Conservation (phyloP, 2,888 invertebrate genomes). For the Drosophila neotestacea region DNA sequence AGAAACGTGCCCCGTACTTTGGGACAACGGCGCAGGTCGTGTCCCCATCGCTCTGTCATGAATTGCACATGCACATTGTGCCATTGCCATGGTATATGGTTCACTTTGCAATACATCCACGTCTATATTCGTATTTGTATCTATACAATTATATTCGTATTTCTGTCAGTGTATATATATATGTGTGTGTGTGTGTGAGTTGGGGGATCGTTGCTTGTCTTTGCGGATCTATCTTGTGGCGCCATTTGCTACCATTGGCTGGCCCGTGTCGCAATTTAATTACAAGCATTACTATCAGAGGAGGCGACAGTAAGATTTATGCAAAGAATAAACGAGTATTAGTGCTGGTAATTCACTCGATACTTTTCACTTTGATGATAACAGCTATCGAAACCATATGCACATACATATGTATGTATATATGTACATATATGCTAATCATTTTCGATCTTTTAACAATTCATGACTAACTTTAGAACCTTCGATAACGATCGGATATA, state of each 20-base stretch:
- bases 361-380: not conserved
- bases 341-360: slow-evolving; percentile 5
- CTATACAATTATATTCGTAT: no score
- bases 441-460: no score
- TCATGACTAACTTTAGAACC: no score
- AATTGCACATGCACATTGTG: slow-evolving; percentile 41
- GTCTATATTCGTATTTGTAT: not conserved
- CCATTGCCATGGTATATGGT: slow-evolving; percentile 7
- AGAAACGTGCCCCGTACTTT: slow-evolving; percentile 79
- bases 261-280: slow-evolving; percentile 78
- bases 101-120: slow-evolving; percentile 5
- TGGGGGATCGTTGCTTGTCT: slow-evolving; percentile 53
- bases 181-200: slow-evolving; percentile 5
- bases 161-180: not conserved
- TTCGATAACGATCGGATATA: no score
- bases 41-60: slow-evolving; percentile 74
- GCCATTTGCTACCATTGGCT: slow-evolving; percentile 72
- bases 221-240: slow-evolving; percentile 76
- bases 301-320: slow-evolving; percentile 69
- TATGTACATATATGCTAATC: no score
- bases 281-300: slow-evolving; percentile 62
- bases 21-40: slow-evolving; percentile 68
- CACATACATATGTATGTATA: no score
- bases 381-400: not conserved
- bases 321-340: slow-evolving; percentile 62